These are phyloP conservation scores for Anomalospiza imberbis DNA, from an alignment of 2,797 vertebrate species.

Conservation along the genomic window DNA sequence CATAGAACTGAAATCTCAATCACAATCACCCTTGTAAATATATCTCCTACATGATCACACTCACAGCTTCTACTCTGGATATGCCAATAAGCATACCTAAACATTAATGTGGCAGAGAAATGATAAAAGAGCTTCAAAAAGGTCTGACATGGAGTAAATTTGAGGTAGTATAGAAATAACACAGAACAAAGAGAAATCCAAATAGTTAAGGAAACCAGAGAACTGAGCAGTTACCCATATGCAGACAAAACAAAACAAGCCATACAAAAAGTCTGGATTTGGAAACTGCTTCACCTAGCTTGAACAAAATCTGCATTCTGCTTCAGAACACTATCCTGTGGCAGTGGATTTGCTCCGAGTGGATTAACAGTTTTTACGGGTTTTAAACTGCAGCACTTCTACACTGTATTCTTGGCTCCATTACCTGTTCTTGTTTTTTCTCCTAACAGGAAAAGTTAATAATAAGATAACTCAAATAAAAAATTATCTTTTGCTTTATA, in stretches of 20 bases:
- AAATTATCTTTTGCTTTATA: neutral
- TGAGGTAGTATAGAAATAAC: neutral
- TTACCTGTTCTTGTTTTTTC: neutral
- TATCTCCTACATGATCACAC: neutral
- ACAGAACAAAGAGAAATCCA: neutral
- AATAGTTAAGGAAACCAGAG: neutral
- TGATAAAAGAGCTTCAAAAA: neutral
- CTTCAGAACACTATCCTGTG: neutral
- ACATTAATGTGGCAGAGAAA: neutral
- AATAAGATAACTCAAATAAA: neutral
- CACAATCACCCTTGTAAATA: accelerated
- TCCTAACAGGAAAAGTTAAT: neutral
- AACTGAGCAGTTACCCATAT: neutral
- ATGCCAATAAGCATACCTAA: accelerated
- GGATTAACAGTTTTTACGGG: neutral
- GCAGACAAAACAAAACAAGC: neutral
- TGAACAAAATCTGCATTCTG: neutral
- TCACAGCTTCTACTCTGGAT: neutral
- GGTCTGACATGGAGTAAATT: neutral
- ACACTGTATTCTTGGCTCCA: neutral
- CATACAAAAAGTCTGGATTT: neutral
- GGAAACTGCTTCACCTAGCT: neutral
- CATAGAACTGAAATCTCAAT: neutral
- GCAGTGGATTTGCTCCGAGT: neutral
- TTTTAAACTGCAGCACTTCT: neutral